phyloP scores from a whole-genome alignment of 2,113 vertebrate genomes.

The Microtus oregoni region DNA sequence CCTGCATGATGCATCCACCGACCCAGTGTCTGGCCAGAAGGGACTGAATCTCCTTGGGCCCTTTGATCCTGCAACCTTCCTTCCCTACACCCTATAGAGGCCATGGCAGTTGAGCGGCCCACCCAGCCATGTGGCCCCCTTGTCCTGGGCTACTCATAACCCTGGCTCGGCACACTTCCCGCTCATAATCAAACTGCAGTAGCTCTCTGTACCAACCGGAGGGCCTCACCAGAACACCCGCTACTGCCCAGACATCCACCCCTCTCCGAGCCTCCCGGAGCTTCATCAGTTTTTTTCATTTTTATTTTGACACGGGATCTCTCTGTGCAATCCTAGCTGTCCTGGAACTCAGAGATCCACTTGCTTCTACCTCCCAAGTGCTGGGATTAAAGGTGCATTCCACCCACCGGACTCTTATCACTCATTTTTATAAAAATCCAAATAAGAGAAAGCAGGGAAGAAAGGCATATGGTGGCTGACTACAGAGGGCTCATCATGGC shows the following conservation, averaged over 20 bases:
- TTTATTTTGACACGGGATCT: not conserved
- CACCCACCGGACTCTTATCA: not conserved
- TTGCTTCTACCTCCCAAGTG: not conserved
- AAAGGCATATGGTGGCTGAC: fast-evolving
- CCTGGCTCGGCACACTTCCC: not conserved
- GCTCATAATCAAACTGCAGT: no score
- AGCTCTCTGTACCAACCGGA: not conserved
- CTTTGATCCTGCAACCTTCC: not conserved
- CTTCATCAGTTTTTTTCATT: not conserved
- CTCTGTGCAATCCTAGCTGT: not conserved
- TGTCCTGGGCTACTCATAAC: not conserved
- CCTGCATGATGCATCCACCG: not conserved
- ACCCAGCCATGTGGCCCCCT: not conserved
- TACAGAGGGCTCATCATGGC: not conserved
- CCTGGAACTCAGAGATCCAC: not conserved
- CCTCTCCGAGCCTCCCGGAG: not conserved
- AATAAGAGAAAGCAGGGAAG: not conserved
- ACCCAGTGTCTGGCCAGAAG: not conserved
- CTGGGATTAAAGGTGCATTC: not conserved
- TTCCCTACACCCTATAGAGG: not conserved
- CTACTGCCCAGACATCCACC: no score
- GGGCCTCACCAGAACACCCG: not conserved
- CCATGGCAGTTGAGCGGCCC: not conserved
- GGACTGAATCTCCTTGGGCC: no score
- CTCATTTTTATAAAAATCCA: not conserved